A percentile compares a stretch with the other conserved stretches of the same genome.
These are phyloP conservation scores for Sesia apiformis DNA, from an alignment of 2,888 invertebrate species.

Conservation along the genomic window DNA sequence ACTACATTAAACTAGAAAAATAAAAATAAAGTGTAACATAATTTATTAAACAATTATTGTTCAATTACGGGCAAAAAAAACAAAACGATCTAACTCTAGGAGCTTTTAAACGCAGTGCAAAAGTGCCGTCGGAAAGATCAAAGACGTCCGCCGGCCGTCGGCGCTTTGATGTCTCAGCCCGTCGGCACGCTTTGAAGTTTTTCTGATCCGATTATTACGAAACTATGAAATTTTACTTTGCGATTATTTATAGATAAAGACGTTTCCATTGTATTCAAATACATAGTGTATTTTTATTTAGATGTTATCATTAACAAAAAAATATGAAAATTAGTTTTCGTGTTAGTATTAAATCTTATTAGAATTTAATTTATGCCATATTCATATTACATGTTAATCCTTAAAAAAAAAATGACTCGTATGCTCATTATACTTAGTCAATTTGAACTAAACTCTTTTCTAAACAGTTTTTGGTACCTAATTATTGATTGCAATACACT, in stretches of 20 bases:
- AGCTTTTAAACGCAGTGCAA: conserved; percentile 10
- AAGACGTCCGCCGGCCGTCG: conserved; percentile 35
- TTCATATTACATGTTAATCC: too few relatives aligned
- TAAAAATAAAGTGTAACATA: neutral
- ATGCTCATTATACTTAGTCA: too few relatives aligned
- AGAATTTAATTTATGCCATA: too few relatives aligned
- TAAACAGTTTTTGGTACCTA: too few relatives aligned
- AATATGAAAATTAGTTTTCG: too few relatives aligned
- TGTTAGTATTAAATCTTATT: too few relatives aligned
- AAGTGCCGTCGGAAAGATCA: conserved; percentile 43
- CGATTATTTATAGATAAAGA: neutral
- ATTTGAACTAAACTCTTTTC: too few relatives aligned
- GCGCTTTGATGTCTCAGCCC: conserved; percentile 47
- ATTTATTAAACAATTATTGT: neutral
- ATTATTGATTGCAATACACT: too few relatives aligned
- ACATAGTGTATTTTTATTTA: neutral
- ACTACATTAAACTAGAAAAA: neutral
- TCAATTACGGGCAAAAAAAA: neutral
- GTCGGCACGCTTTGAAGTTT: conserved; percentile 37
- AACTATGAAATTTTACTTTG: neutral
- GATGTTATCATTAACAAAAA: too few relatives aligned
- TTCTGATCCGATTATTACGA: conserved; percentile 26
- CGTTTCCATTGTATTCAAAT: neutral
- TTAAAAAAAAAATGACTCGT: too few relatives aligned
- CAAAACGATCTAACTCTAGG: neutral